Base-by-base conservation (phyloP, 2,888 invertebrate species). In the Drosophila atripex region DNA sequence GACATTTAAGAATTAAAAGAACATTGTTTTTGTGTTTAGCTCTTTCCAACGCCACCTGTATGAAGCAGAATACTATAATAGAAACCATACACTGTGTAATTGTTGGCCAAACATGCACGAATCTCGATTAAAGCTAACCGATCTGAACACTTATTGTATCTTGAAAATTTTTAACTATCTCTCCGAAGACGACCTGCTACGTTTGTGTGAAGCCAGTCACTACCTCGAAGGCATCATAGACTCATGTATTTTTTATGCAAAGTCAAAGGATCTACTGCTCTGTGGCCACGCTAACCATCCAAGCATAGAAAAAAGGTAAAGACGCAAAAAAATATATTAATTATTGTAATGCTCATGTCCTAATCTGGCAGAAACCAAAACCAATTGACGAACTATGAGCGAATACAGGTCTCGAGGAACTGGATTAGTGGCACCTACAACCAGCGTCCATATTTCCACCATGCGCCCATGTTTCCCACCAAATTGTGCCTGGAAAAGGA, bases 371-470 rank as follows among this genome's bases (percentile, higher is more conserved):
- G 91, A 61, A 91, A 90, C 32, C 77, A 74, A 47, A 71, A 73
- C 1, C 90, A 85, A 84, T 88, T 85, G 43, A 90, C 86, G 28
- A 90, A 79, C 66, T 90, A 71, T 32, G 92, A 80, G 76, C 90
- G 80, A 51, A 88, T 80, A 74, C 90, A 75, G 88, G 89, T 88
- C 88, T 91, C 84, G 88, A 91, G 90, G n/a, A 94, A 94, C 78
- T 94, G 94, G 94, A 80, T 91, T n/a, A 90, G 89, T 49, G 94
- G 94, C 1, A 89, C 89, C 51, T 94, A 93, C 76, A 84, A 89
- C 12, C 93, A 93, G 71, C 90, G 89, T 30, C 85, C 91, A 12
- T 89, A 93, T 43, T 91, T 92, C 57, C 91, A 91, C 47, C 91
- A 92, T 51, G 86, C 85, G 5, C 89, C 88, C 45, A 93, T 92